Percentiles rank a stretch among this genome's conserved stretches.
Evolutionary conservation across 2,888 invertebrate species (phyloP).

Genomic region (Epicampocera succincta): DNA sequence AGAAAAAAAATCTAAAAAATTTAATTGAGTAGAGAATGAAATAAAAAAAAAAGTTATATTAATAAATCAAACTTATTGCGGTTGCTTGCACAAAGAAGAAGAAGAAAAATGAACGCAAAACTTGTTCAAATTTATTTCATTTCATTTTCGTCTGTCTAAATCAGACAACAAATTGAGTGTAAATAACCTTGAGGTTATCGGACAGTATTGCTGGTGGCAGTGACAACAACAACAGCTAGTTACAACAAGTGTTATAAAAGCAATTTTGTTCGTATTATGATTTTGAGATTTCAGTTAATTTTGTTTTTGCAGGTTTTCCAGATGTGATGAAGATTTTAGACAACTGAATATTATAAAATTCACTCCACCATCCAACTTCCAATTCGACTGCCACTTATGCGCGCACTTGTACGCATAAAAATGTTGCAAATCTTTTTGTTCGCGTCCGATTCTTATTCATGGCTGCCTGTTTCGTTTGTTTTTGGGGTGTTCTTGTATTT

Average conservation of each 20-base stretch:
- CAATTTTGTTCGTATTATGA: constrained; percentile 1
- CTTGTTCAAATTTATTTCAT: constrained; percentile 36
- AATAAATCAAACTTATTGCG: constrained; percentile 40
- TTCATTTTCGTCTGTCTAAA: constrained; percentile 45
- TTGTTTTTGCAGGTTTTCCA: constrained; percentile 12
- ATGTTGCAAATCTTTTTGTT: constrained; percentile 5
- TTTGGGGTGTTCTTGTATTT: constrained; percentile 2
- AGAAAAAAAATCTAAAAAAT: no score
- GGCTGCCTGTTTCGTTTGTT: constrained; percentile 29
- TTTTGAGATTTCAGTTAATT: constrained; percentile 10
- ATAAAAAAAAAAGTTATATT: constrained; percentile 1
- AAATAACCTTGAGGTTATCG: constrained; percentile 51
- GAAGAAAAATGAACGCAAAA: constrained; percentile 1
- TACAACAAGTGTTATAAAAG: constrained; percentile 1
- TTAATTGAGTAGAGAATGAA: no score
- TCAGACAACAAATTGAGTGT: constrained; percentile 53
- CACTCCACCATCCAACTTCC: background rate
- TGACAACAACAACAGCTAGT: background rate
- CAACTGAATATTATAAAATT: background rate
- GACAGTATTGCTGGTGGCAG: background rate
- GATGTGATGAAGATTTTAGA: constrained; percentile 26
- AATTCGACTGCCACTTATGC: background rate
- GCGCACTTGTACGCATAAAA: background rate
- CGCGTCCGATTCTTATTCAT: constrained; percentile 1
- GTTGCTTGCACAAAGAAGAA: background rate